A percentile compares a stretch with the other conserved stretches of the same genome.
These are phyloP conservation scores for Myrmecophaga tridactyla DNA, from an alignment of 2,113 vertebrate genomes.

Conservation along the genomic window DNA sequence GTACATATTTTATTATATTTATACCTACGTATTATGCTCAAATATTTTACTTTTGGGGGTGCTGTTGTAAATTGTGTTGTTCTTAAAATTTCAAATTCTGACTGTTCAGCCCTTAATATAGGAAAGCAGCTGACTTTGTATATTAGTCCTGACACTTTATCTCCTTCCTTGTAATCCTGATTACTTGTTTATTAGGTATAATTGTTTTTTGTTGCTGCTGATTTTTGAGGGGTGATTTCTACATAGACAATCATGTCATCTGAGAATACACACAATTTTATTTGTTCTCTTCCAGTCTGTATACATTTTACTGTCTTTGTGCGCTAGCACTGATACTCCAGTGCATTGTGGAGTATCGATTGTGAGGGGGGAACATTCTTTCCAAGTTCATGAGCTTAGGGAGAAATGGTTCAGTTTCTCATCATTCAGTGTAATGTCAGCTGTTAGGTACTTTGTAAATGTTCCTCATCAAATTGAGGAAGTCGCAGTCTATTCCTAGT, in stretches of 20 bases:
- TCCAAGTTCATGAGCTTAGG: neutral
- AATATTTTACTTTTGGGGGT: neutral
- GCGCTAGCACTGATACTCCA: neutral
- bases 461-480: neutral
- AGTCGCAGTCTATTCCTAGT: neutral
- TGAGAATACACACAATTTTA: neutral
- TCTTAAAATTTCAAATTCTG: neutral
- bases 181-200: neutral
- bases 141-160: neutral
- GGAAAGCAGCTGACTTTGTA: neutral
- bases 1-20: neutral
- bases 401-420: neutral
- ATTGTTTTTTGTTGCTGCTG: no score
- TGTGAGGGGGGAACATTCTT: neutral
- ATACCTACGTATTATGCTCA: neutral
- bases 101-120: neutral
- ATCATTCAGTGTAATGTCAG: neutral
- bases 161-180: neutral
- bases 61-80: neutral
- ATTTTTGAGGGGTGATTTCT: neutral
- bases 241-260: neutral
- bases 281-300: neutral
- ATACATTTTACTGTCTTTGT: neutral
- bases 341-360: neutral
- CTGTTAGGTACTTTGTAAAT: neutral